Base-by-base conservation (phyloP, 2,888 invertebrate genomes). In the Drosophila antonietae region DNA sequence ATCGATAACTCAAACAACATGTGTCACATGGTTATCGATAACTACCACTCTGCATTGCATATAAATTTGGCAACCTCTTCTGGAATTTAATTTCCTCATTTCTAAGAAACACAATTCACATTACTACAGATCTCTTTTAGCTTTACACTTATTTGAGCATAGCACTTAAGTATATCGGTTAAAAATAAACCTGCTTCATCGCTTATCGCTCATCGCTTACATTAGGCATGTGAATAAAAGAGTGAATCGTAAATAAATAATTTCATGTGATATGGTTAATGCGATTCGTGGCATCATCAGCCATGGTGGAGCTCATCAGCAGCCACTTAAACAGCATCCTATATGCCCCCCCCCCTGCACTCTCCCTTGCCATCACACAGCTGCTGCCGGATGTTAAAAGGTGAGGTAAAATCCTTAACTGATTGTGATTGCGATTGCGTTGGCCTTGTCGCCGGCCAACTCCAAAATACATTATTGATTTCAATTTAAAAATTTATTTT, bases 381-480 rank as follows among this genome's bases (percentile, higher is more conserved):
- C 23, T 23, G 15, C 47, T 28, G 23, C 31, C 49, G 49, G 49
- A 51, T 51, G 49, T 37, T 46, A 31, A 41, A 4, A 55, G 28
- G 31, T 10, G 10, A 20, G 41, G n/a, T 31, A 64, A 35, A 49
- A 56, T n/a, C 51, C 39, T 67, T 57, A 69, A 63, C 66, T 71
- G 67, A 61, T 71, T 75, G 63, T 14, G 33, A 28, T 39, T 55
- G 35, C 51, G 53, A 52, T 71, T 75, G 53, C 23, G 55, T 55
- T 39, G 41, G 55, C 28, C 35, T 20, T 37, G 37, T 23, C 52
- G 80, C 53, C 78, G 47, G 47, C 63, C 39, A 70, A 73, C 47
- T 64, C 23, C 58, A 49, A 70, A 65, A 73, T 81, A 75, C 63
- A 88, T 88, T 85, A 86, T 86, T 88, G 88, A 89, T 85, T 82